Percentiles rank a stretch among this genome's conserved stretches.
These are phyloP conservation scores for Vanessa cardui DNA, from an alignment of 2,888 invertebrate species.

Conservation along the genomic window DNA sequence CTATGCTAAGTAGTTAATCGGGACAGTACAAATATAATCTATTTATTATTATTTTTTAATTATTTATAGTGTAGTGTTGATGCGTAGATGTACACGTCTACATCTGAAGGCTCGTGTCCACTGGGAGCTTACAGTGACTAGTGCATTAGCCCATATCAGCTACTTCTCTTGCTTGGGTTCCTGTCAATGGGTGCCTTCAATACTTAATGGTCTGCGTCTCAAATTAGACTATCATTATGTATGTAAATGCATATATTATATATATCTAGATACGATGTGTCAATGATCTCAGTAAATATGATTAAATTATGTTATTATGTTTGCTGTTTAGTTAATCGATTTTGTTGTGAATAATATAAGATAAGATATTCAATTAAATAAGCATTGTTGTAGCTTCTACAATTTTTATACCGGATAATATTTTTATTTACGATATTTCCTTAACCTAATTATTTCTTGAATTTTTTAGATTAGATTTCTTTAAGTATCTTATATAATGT, in stretches of 20 bases:
- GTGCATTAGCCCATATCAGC: conserved; percentile 60
- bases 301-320: background rate
- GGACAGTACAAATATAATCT: conserved; percentile 5
- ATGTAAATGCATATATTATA: background rate
- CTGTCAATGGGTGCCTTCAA: conserved; percentile 56
- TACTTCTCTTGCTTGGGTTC: conserved; percentile 49
- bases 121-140: conserved; percentile 41
- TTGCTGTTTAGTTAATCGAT: no score
- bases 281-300: background rate
- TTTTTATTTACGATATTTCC: no score
- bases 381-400: no score
- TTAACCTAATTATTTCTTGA: no score
- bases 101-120: conserved; percentile 32
- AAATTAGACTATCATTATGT: conserved; percentile 55
- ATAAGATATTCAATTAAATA: no score
- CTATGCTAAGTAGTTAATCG: no score
- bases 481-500: no score
- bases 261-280: no score
- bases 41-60: background rate
- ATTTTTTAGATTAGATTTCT: no score
- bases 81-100: background rate
- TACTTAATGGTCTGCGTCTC: conserved; percentile 68
- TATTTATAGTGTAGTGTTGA: no score
- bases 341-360: no score
- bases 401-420: no score